Conservation (phyloP, 2,797 vertebrate species). For the Pelodytes ibericus region DNA sequence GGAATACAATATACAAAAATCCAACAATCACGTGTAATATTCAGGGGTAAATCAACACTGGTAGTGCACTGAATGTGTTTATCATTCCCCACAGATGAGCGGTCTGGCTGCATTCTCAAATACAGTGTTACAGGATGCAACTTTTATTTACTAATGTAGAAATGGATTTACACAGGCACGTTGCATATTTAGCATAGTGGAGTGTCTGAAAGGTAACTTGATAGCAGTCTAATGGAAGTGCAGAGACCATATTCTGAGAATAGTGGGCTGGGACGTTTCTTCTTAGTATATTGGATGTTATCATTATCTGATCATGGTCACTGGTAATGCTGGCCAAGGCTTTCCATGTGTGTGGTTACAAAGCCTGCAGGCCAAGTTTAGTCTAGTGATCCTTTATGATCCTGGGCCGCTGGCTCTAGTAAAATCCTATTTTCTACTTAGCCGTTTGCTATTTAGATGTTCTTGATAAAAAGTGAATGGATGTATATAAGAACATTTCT, state of each 20-base stretch:
- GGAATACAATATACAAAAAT: no score
- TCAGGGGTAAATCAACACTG: no score
- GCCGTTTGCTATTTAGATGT: constrained; percentile 16
- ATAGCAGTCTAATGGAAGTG: neutral
- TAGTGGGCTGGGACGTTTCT: constrained; percentile 18
- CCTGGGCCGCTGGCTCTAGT: constrained; percentile 18
- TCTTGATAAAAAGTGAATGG: neutral
- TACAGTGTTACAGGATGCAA: no score
- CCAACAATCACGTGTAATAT: no score
- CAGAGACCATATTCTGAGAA: no score
- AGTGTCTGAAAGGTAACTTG: neutral
- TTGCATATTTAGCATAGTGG: constrained; percentile 3
- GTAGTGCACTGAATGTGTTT: no score
- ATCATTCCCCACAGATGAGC: no score
- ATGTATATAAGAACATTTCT: no score
- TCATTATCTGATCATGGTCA: constrained; percentile 33
- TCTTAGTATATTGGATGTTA: constrained; percentile 32
- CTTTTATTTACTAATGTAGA: no score
- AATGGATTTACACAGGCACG: neutral
- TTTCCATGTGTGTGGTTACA: constrained; percentile 43
- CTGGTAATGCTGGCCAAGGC: constrained; percentile 42
- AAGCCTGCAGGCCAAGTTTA: constrained; percentile 47
- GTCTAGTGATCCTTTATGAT: constrained; percentile 37
- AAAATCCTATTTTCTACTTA: constrained; percentile 39
- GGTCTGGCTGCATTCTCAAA: no score